Evolutionary conservation across 2,113 vertebrate species (phyloP), one percentile per base, ranked within the genome.

Genomic region (Platanista minor): DNA sequence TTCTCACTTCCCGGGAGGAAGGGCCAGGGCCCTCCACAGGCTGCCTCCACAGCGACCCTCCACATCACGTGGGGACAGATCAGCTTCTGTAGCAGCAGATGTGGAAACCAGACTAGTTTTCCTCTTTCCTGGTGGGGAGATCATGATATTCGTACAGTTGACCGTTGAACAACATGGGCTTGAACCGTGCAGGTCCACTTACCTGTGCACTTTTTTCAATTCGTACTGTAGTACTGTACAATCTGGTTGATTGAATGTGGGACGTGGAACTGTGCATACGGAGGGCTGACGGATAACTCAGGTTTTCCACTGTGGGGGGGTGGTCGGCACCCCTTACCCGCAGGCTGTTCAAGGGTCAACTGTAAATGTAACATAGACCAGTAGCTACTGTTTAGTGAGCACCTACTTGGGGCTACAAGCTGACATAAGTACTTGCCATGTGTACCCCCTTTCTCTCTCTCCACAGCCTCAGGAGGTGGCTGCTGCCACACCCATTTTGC

Each of bases 51-150:
- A 6, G 49, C 1, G 41, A 69, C 69, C 75, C 13, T 71, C 5
- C 21, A 0, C 1, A 0, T 41, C 11, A 8, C 17, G 20, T 0
- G 0, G 69, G 64, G 31, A 6, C 39, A 10, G 18, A 15, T 46
- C 9, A 9, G 59, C 4, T 0, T 49, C 20, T 49, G 7, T 14
- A 4, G 23, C 33, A n/a, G 57, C 43, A 12, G 1, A 0, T 25
- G 46, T 9, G 11, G 64, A 49, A 49, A 75, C 78, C 46, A 74
- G 80, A 27, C 15, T 3, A 6, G 7, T 57, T 27, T 11, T 64
- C 62, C 77, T 33, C 27, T n/a, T 67, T 41, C 39, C 11, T 21
- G 36, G 54, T 15, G 17, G 61, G 61, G 64, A 61, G 36, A 10
- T 27, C 8, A 1, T 17, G 33, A 4, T 9, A 0, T 9, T 6